These are phyloP conservation scores for Andrena minutula DNA, from an alignment of 2,888 invertebrate genomes.

Conservation along the genomic window DNA sequence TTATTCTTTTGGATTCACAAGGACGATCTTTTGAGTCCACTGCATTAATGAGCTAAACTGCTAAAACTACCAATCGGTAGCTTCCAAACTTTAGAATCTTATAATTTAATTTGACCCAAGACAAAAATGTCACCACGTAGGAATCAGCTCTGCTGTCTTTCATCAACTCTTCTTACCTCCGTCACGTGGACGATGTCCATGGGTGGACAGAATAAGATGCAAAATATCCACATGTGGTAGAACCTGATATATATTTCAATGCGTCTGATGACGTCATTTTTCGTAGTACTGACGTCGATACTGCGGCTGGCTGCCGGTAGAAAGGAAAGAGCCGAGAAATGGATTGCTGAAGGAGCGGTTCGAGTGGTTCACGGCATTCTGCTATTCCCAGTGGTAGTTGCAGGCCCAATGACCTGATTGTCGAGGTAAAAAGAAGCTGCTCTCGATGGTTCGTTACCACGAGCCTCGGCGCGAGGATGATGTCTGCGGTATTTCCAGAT, in stretches of 20 bases:
- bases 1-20: too few species aligned
- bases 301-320: constrained; percentile 62
- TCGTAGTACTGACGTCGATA: constrained; percentile 67
- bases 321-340: constrained; percentile 67
- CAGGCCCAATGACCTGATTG: constrained; percentile 75
- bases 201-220: background rate
- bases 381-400: constrained; percentile 72
- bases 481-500: constrained; percentile 60
- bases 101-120: too few species aligned
- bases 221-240: constrained; percentile 6
- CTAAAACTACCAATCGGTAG: too few species aligned
- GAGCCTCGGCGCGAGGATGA: constrained; percentile 49
- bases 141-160: too few species aligned
- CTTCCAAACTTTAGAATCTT: too few species aligned
- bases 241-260: constrained; percentile 46
- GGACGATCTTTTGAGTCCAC: too few species aligned
- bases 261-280: constrained; percentile 62
- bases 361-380: constrained; percentile 68
- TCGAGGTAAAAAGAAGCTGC: constrained; percentile 64
- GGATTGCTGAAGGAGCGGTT: constrained; percentile 67
- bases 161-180: background rate
- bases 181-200: background rate
- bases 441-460: constrained; percentile 73
- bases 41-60: too few species aligned
- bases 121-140: too few species aligned